Percentiles rank a stretch among this genome's conserved stretches.
These are phyloP conservation scores for Apodemia zela DNA, from an alignment of 2,888 invertebrate species.

Conservation along the genomic window DNA sequence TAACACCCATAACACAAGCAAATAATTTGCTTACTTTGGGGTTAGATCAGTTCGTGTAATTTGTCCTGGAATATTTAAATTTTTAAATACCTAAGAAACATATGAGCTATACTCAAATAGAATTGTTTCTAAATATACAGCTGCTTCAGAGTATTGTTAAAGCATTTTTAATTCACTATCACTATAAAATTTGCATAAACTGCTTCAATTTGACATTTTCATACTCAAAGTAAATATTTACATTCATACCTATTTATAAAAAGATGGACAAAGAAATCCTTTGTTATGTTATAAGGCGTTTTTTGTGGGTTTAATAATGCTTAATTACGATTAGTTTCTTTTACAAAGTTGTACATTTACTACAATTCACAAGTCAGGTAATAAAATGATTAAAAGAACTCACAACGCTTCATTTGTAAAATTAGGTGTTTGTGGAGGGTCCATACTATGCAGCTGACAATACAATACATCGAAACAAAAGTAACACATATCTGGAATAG, in stretches of 20 bases:
- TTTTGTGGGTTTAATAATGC: background rate
- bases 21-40: no score
- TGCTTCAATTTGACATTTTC: background rate
- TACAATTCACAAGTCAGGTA: background rate
- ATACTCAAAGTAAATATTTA: background rate
- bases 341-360: conserved; percentile 4
- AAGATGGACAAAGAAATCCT: conserved; percentile 20
- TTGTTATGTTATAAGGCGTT: conserved; percentile 16
- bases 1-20: no score
- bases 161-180: background rate
- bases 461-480: conserved; percentile 99
- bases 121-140: background rate
- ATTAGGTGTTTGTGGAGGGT: conserved; percentile 93
- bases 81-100: background rate
- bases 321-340: background rate
- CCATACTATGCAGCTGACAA: conserved; percentile 94
- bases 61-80: no score
- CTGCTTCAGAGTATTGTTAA: background rate
- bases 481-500: conserved; percentile 97
- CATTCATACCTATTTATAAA: conserved; percentile 2
- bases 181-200: background rate
- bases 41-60: no score
- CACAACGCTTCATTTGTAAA: conserved; percentile 98
- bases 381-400: conserved; percentile 66
- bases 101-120: background rate